Conservation (phyloP, 2,797 vertebrate species). For the Parauchenoglanis punctatus region DNA sequence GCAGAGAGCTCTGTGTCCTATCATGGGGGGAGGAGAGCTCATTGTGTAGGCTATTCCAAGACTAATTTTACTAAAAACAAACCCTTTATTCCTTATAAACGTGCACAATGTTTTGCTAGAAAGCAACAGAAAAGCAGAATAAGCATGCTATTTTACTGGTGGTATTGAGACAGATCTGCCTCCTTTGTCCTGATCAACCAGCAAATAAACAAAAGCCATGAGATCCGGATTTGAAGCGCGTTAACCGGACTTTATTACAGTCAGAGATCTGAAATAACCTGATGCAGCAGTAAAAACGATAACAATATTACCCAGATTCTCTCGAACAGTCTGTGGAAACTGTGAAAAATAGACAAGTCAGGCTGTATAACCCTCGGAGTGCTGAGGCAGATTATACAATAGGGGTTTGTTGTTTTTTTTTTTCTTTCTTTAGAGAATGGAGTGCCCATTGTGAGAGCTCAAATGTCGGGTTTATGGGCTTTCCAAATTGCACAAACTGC, state of each 20-base stretch:
- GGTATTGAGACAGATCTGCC: constrained; percentile 55
- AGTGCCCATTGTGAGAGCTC: constrained; percentile 15
- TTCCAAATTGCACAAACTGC: not conserved
- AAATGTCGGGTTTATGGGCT: constrained; percentile 9
- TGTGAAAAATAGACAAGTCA: not conserved
- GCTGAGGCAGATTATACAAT: constrained; percentile 3
- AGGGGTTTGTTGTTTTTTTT: constrained; percentile 22
- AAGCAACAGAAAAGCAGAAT: not conserved
- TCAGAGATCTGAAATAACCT: constrained; percentile 65
- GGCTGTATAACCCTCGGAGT: not conserved
- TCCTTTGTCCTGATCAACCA: constrained; percentile 79
- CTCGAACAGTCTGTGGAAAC: not conserved
- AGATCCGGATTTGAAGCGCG: constrained; percentile 68
- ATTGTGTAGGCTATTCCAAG: constrained; percentile 68
- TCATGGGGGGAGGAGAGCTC: constrained; percentile 58
- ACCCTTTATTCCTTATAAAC: constrained; percentile 29
- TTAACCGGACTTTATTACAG: constrained; percentile 73
- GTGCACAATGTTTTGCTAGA: not conserved
- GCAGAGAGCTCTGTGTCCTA: constrained; percentile 29
- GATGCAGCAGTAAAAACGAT: not conserved
- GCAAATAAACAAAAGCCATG: constrained; percentile 77
- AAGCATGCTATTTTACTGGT: not conserved
- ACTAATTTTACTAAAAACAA: constrained; percentile 49
- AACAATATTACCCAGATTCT: not conserved
- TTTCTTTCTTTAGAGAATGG: constrained; percentile 20